Evolutionary conservation across 2,888 invertebrate species (phyloP).

Genomic region (Andrena haemorrhoa): DNA sequence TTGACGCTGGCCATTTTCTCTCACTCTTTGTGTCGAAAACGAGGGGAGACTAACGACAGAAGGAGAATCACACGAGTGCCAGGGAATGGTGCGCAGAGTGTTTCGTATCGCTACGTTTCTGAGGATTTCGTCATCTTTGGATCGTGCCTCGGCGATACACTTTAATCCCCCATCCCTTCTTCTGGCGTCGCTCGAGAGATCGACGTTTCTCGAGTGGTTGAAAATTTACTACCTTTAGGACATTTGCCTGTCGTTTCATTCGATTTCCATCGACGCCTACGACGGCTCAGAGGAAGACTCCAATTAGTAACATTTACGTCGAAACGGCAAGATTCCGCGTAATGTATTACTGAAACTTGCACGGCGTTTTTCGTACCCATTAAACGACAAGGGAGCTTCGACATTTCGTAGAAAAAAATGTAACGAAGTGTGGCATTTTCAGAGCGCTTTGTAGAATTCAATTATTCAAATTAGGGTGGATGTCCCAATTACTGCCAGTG

Average conservation of each 20-base stretch:
- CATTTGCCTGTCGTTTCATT: not conserved
- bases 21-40: conserved; percentile 5
- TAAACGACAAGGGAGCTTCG: not conserved
- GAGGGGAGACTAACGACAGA: not conserved
- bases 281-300: not conserved
- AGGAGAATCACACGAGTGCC: not conserved
- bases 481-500: no score
- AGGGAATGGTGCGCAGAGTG: not conserved
- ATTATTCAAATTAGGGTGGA: no score
- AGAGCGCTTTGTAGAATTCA: no score
- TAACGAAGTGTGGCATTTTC: no score
- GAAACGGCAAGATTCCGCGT: not conserved
- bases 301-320: conserved; percentile 4
- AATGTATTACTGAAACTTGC: not conserved
- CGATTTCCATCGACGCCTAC: not conserved
- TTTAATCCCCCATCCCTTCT: not conserved
- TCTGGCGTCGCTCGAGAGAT: conserved; percentile 30
- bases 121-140: conserved; percentile 37
- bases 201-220: conserved; percentile 24
- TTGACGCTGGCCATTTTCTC: conserved; percentile 37
- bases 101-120: conserved; percentile 15
- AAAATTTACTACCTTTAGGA: conserved; percentile 7
- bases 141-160: conserved; percentile 1
- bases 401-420: not conserved
- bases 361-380: conserved; percentile 4